A percentile compares a stretch with the other conserved stretches of the same genome.
phyloP scores from a whole-genome alignment of 2,113 vertebrate genomes.

The Excalfactoria chinensis region DNA sequence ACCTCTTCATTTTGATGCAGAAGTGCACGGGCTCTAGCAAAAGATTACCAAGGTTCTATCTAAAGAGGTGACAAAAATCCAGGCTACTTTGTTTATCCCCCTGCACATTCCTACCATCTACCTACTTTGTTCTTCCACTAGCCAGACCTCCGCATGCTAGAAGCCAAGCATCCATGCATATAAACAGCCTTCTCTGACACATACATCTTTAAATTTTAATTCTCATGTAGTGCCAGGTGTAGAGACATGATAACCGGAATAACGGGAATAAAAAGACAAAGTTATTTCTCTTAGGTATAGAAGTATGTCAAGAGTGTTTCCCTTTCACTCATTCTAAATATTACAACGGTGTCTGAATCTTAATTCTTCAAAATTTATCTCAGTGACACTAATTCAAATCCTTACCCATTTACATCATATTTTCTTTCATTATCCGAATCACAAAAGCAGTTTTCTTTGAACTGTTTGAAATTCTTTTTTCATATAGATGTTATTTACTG shows the following conservation, averaged over 20 bases:
- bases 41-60: neutral
- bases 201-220: neutral
- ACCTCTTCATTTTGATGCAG: neutral
- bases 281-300: neutral
- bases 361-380: neutral
- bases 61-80: neutral
- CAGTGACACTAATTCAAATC: neutral
- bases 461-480: neutral
- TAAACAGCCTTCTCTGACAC: neutral
- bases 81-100: neutral
- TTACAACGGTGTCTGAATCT: neutral
- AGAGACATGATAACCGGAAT: neutral
- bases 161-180: neutral
- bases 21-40: neutral
- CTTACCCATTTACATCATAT: neutral
- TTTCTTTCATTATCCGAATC: neutral
- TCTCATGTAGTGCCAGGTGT: neutral
- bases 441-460: neutral
- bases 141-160: neutral
- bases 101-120: neutral
- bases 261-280: neutral
- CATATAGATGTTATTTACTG: neutral
- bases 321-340: neutral
- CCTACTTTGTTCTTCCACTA: neutral
- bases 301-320: neutral